Percentiles rank a stretch among this genome's conserved stretches.
Conservation (phyloP, 2,797 vertebrate genomes). For the Anableps anableps region DNA sequence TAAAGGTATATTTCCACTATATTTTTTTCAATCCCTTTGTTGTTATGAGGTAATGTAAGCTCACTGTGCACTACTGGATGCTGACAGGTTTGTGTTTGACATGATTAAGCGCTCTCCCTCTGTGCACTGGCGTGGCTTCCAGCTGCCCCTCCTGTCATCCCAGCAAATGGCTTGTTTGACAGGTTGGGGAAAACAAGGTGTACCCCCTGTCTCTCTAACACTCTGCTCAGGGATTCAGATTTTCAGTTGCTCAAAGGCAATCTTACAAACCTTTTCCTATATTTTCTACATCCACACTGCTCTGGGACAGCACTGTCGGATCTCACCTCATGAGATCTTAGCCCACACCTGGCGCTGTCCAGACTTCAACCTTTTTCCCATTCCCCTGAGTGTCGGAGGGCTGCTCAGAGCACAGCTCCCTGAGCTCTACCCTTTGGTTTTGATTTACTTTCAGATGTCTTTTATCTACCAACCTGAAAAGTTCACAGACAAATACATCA, state of each 20-base stretch:
- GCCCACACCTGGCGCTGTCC: conserved; percentile 22
- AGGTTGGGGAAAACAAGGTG: conserved; percentile 46
- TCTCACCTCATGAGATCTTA: conserved; percentile 19
- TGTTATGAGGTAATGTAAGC: background rate
- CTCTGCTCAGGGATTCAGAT: conserved; percentile 49
- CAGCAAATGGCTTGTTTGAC: conserved; percentile 51
- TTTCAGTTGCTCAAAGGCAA: conserved; percentile 47
- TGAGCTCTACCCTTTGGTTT: conserved; percentile 12
- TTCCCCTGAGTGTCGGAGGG: conserved; percentile 35
- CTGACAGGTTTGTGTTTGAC: conserved; percentile 5
- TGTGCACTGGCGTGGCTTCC: conserved; percentile 21
- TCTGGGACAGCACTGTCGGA: conserved; percentile 28
- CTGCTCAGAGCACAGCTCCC: conserved; percentile 27
- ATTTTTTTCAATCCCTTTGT: background rate
- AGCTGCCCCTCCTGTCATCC: conserved; percentile 30
- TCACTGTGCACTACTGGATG: conserved; percentile 3
- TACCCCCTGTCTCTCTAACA: conserved; percentile 17
- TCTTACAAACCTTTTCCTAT: conserved; percentile 29
- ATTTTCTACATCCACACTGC: conserved; percentile 27
- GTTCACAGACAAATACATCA: conserved; percentile 9
- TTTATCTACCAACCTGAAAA: conserved; percentile 34
- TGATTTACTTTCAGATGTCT: conserved; percentile 14
- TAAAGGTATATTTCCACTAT: background rate
- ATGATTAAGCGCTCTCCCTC: conserved; percentile 13
- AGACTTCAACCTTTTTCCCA: conserved; percentile 22